Evolutionary conservation across 2,113 vertebrate genomes (phyloP).

Genomic region (Epinephelus fuscoguttatus): DNA sequence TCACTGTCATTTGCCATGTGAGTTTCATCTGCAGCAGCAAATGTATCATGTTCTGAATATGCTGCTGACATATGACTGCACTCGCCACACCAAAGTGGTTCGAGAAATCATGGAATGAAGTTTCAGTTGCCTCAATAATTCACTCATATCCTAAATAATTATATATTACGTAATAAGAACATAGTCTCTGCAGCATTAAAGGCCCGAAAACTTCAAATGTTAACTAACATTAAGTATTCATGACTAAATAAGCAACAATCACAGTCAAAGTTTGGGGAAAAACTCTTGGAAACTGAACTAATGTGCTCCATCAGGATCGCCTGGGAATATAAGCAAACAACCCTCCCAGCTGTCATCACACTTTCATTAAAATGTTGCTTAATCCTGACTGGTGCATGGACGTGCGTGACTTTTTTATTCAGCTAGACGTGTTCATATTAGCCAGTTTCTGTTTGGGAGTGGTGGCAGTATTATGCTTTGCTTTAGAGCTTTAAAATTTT

Average conservation of each 20-base stretch:
- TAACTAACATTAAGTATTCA: constrained; percentile 34
- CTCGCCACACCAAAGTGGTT: not conserved
- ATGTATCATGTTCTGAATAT: not conserved
- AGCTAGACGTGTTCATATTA: not conserved
- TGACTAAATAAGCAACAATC: constrained; percentile 26
- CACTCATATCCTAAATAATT: constrained; percentile 28
- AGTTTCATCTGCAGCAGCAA: constrained; percentile 14
- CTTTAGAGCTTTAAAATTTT: no score
- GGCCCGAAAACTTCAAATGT: constrained; percentile 31
- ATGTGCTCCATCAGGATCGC: not conserved
- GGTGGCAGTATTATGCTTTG: not conserved
- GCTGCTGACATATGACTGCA: constrained; percentile 14
- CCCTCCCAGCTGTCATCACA: not conserved
- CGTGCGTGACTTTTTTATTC: not conserved
- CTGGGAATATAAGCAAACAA: not conserved
- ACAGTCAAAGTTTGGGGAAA: constrained; percentile 3
- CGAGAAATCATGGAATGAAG: constrained; percentile 26
- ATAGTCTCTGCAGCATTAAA: constrained; percentile 30
- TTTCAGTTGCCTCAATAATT: constrained; percentile 30
- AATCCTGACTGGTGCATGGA: not conserved
- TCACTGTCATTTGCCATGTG: constrained; percentile 11
- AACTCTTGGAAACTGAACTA: not conserved
- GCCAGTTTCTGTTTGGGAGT: not conserved
- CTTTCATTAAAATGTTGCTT: not conserved
- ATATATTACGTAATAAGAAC: constrained; percentile 26